phyloP scores from a whole-genome alignment of 2,113 vertebrate species.

The Tachysurus vachellii region DNA sequence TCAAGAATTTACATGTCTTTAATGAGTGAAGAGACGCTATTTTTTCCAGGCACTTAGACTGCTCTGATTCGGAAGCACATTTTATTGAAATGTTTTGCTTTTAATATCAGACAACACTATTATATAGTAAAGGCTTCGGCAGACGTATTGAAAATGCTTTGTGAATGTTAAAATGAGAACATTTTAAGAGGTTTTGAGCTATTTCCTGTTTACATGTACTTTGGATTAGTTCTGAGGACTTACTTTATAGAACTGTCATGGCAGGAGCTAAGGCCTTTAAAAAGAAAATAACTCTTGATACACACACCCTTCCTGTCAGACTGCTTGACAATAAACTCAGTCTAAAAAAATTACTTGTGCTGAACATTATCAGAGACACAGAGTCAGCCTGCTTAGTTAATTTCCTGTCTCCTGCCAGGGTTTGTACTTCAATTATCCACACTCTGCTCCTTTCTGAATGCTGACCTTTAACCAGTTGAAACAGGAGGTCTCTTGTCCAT shows the following conservation, averaged over 20 bases:
- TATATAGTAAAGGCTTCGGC: not conserved
- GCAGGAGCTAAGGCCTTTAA: not conserved
- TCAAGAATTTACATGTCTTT: not conserved
- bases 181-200: not conserved
- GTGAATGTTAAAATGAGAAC: not conserved
- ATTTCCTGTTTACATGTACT: constrained; percentile 33
- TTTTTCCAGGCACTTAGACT: not conserved
- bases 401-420: not conserved
- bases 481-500: constrained; percentile 43
- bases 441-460: not conserved
- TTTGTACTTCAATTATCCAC: constrained; percentile 2
- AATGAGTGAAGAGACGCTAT: not conserved
- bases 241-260: not conserved
- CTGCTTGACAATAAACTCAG: not conserved
- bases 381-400: constrained; percentile 16
- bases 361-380: not conserved
- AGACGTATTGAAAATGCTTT: too few relatives aligned
- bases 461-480: constrained; percentile 55
- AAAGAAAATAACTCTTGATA: constrained; percentile 8
- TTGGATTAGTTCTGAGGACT: constrained; percentile 26
- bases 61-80: not conserved
- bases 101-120: too few relatives aligned
- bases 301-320: not conserved
- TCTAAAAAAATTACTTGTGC: constrained; percentile 16
- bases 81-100: not conserved